Evolutionary conservation across 2,888 invertebrate genomes (phyloP).

Genomic region (Clivina fossor): DNA sequence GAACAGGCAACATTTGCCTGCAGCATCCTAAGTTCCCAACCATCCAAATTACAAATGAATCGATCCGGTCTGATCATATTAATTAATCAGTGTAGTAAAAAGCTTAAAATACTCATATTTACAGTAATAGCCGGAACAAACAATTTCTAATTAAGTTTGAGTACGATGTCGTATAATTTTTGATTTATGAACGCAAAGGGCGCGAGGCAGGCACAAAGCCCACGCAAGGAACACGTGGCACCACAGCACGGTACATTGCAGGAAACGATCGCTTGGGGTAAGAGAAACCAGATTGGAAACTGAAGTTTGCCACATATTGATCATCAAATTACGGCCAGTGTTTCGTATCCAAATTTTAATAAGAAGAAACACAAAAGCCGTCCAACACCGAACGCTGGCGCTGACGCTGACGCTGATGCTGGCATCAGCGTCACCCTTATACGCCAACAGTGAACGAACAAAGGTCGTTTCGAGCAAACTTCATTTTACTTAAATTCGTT

Average conservation of each 20-base stretch:
- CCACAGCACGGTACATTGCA: neutral
- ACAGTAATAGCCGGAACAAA: neutral
- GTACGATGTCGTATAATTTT: slow-evolving; percentile 4
- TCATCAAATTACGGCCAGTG: slow-evolving; percentile 28
- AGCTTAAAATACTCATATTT: no score
- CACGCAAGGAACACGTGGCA: neutral
- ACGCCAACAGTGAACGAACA: slow-evolving; percentile 18
- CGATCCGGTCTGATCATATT: neutral
- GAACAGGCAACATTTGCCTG: no score
- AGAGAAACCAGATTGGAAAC: neutral
- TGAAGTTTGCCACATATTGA: slow-evolving; percentile 22
- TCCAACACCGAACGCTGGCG: neutral
- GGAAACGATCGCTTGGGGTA: neutral
- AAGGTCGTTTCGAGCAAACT: slow-evolving; percentile 27
- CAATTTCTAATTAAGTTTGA: neutral
- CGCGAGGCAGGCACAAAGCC: neutral
- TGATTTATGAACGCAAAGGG: slow-evolving; percentile 1
- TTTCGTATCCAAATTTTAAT: slow-evolving; percentile 28
- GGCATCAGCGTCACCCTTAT: slow-evolving; percentile 2
- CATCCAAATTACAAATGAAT: no score
- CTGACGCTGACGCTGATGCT: neutral
- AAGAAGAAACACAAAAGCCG: slow-evolving; percentile 18
- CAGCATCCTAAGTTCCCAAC: no score
- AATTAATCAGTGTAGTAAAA: neutral
- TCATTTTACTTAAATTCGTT: slow-evolving; percentile 27